phyloP scores from a whole-genome alignment of 2,797 vertebrate genomes.

The Aldrovandia affinis region DNA sequence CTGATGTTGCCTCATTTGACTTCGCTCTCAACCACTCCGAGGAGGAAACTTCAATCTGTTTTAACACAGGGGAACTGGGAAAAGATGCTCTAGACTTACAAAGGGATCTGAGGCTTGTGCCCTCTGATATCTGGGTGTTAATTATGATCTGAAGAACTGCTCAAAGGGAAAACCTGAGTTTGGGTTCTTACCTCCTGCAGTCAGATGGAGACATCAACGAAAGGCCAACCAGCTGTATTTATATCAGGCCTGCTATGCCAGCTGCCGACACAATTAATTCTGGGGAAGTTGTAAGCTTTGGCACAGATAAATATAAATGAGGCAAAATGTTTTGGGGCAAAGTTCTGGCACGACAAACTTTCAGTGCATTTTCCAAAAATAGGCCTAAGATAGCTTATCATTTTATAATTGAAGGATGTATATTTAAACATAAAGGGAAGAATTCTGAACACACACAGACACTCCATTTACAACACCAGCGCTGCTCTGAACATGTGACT shows the following conservation, averaged over 20 bases:
- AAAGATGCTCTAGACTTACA: too few species aligned
- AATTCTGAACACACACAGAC: not conserved
- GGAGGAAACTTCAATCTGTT: too few species aligned
- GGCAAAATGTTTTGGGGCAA: conserved; percentile 13
- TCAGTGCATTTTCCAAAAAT: conserved; percentile 19
- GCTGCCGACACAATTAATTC: conserved; percentile 37
- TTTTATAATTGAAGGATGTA: conserved; percentile 11
- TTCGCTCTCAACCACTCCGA: too few species aligned
- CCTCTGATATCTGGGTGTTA: not conserved
- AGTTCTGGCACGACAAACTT: conserved; percentile 12
- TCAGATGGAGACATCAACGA: conserved; percentile 32
- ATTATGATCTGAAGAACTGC: not conserved
- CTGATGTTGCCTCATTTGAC: too few species aligned
- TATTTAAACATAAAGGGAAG: conserved; percentile 4
- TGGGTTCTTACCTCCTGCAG: not conserved
- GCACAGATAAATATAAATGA: conserved; percentile 27
- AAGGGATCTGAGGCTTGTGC: not conserved
- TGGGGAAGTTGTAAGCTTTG: conserved; percentile 26
- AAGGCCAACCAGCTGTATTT: conserved; percentile 42
- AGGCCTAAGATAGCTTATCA: conserved; percentile 9
- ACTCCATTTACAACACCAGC: not conserved
- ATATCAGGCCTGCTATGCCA: conserved; percentile 39
- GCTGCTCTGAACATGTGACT: not conserved
- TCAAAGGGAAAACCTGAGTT: not conserved
- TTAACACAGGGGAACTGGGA: too few species aligned